Percentiles rank a stretch among this genome's conserved stretches.
Conservation (phyloP, 2,113 vertebrate genomes). For the Oreochromis niloticus region DNA sequence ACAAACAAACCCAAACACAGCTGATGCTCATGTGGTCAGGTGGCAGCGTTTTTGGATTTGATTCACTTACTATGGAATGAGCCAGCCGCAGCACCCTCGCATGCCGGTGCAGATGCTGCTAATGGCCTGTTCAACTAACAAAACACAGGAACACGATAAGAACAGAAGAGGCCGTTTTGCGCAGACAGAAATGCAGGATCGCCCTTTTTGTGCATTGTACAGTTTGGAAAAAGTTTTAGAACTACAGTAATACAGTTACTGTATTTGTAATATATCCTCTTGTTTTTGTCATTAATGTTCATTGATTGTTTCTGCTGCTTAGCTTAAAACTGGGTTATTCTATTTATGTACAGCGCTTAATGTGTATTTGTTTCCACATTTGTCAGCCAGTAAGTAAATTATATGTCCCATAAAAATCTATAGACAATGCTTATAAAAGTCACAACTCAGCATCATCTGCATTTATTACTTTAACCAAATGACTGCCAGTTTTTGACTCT, state of each 20-base stretch:
- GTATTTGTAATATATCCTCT: not conserved
- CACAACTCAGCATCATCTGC: not conserved
- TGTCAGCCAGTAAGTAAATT: not conserved
- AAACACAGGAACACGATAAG: not conserved
- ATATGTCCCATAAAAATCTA: not conserved
- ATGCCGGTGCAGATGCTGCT: not conserved
- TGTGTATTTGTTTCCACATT: not conserved
- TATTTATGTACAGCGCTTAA: not conserved
- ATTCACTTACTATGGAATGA: not conserved
- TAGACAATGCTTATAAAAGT: not conserved
- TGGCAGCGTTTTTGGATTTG: not conserved
- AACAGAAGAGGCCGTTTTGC: not conserved
- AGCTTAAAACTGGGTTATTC: not conserved
- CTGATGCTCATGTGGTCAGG: not conserved
- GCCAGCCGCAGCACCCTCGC: not conserved
- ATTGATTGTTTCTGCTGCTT: not conserved
- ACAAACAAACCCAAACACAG: too few relatives aligned
- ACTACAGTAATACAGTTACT: not conserved
- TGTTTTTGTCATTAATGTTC: not conserved
- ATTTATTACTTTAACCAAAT: not conserved
- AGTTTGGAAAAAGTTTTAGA: not conserved
- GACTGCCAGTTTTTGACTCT: not conserved
- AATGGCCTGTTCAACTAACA: not conserved
- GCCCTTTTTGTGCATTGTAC: not conserved
- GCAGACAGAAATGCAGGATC: accelerated